phyloP scores from a whole-genome alignment of 30 jellyfish, hydroid and myxozoan genomes.

The Nemopilema nomurai region DNA sequence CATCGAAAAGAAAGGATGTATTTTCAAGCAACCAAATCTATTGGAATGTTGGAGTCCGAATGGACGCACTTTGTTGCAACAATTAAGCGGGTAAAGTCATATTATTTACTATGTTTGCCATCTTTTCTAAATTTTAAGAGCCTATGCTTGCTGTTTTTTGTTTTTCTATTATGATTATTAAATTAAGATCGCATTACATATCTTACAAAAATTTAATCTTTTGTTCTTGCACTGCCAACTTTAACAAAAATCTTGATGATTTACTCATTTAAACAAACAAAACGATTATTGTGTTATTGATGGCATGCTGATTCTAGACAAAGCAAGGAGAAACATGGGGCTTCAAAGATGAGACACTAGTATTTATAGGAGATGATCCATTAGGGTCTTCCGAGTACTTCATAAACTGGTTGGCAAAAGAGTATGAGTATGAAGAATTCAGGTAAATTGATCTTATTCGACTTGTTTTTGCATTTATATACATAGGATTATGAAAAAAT shows the following conservation, averaged over 20 bases:
- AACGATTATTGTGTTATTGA: neutral
- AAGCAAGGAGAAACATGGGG: conserved; percentile 76
- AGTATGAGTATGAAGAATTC: conserved; percentile 77
- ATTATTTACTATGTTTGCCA: neutral
- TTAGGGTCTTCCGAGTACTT: conserved; percentile 75
- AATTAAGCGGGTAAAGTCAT: conserved; percentile 60
- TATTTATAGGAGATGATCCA: conserved; percentile 55
- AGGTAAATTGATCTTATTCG: conserved; percentile 39
- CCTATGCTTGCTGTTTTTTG: too few relatives aligned
- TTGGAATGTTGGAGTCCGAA: conserved; percentile 86
- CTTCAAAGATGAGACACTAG: conserved; percentile 63
- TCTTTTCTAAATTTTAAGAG: neutral
- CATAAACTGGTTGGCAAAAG: conserved; percentile 41
- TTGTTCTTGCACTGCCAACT: neutral
- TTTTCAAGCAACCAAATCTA: conserved; percentile 53
- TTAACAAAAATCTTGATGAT: too few relatives aligned
- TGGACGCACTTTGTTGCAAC: conserved; percentile 76
- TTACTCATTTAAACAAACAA: too few relatives aligned
- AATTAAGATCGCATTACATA: too few relatives aligned
- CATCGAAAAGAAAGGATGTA: conserved; percentile 52
- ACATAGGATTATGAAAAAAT: neutral
- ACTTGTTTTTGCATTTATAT: neutral
- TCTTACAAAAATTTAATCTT: too few relatives aligned
- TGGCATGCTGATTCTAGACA: conserved; percentile 1
- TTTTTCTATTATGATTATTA: too few relatives aligned